Evolutionary conservation across 2,888 invertebrate species (phyloP).

Genomic region (Tortrix viridana): DNA sequence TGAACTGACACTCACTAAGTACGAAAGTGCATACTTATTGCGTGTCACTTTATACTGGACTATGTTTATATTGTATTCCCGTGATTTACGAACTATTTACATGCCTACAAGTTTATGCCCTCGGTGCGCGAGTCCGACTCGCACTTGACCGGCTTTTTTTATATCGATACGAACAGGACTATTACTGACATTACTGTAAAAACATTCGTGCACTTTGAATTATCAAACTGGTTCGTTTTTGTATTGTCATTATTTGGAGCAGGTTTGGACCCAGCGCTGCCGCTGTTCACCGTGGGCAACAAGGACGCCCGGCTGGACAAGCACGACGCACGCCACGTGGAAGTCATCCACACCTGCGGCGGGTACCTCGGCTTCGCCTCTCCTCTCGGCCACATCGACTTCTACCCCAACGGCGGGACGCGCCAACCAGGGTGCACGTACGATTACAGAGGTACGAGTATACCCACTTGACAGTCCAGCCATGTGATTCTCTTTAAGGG

Average conservation of each 20-base stretch:
- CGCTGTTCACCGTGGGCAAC: conserved; percentile 81
- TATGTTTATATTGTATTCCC: too few relatives aligned
- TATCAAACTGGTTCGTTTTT: background rate
- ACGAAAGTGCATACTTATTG: too few relatives aligned
- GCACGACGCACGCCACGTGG: conserved; percentile 84
- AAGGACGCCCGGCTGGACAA: conserved; percentile 82
- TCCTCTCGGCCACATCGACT: conserved; percentile 86
- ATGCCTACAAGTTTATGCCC: too few relatives aligned
- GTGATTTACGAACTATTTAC: too few relatives aligned
- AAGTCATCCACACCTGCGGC: conserved; percentile 86
- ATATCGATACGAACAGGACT: too few relatives aligned
- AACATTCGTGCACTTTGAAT: too few relatives aligned
- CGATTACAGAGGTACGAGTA: conserved; percentile 75
- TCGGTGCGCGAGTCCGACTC: too few relatives aligned
- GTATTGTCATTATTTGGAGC: conserved; percentile 18
- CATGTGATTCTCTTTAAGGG: too few relatives aligned
- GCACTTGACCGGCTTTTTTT: too few relatives aligned
- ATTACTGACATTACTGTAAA: too few relatives aligned
- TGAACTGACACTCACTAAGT: too few relatives aligned
- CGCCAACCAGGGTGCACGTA: conserved; percentile 84
- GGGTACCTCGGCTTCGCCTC: conserved; percentile 85
- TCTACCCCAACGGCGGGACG: conserved; percentile 85
- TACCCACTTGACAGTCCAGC: background rate
- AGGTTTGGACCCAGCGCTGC: conserved; percentile 85
- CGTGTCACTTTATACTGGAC: too few relatives aligned